These are phyloP conservation scores for Cnemophilus loriae DNA, from an alignment of 2,113 vertebrate genomes.

Conservation along the genomic window DNA sequence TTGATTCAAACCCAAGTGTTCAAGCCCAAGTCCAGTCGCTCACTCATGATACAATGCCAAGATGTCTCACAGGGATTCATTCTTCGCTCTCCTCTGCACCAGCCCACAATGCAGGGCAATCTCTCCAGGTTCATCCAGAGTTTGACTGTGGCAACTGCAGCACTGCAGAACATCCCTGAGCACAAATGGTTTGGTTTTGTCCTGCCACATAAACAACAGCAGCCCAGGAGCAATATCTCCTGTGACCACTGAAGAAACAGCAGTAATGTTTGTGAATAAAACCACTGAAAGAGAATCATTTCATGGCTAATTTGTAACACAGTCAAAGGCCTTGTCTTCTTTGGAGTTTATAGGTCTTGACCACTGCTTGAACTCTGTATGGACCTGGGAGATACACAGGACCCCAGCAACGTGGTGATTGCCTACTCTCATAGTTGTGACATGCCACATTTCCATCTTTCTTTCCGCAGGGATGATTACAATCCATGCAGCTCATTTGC, in stretches of 20 bases:
- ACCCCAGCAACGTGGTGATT: background rate
- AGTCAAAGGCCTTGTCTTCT: background rate
- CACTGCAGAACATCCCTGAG: fast-evolving
- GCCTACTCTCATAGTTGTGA: background rate
- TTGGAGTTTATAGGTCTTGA: background rate
- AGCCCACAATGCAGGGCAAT: fast-evolving
- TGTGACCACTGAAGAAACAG: background rate
- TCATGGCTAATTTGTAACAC: background rate
- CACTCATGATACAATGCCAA: background rate
- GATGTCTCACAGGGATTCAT: background rate
- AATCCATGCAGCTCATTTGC: background rate
- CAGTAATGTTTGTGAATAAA: background rate
- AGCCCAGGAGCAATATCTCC: fast-evolving
- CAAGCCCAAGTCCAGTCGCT: background rate
- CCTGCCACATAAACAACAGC: background rate
- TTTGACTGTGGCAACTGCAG: background rate
- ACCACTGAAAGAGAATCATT: background rate
- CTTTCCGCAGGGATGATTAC: background rate
- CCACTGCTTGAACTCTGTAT: background rate
- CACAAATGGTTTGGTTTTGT: background rate
- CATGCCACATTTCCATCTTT: background rate
- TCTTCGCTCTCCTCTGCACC: background rate
- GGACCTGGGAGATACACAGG: background rate
- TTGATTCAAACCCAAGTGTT: background rate
- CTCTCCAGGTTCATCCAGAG: background rate